Percentiles rank a stretch among this genome's conserved stretches.
These are phyloP conservation scores for Oscheius myriophilus DNA, from an alignment of 2,888 invertebrate species.

Conservation along the genomic window DNA sequence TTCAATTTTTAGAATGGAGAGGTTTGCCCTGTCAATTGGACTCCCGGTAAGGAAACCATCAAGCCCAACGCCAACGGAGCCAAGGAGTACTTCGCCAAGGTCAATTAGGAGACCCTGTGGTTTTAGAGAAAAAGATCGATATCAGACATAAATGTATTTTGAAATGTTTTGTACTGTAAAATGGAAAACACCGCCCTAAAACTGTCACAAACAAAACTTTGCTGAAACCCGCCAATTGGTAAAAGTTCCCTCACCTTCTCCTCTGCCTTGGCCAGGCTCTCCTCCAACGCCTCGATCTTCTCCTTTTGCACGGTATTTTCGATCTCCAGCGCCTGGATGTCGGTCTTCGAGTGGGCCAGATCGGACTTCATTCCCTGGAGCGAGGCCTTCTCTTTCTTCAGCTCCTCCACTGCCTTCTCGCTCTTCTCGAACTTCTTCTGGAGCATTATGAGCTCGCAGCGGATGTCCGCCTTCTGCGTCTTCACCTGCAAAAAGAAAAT, in stretches of 20 bases:
- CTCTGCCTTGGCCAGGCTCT: background rate
- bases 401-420: slow-evolving; percentile 12
- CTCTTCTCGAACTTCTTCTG: slow-evolving; percentile 20
- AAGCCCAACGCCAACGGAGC: slow-evolving; percentile 65
- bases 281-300: slow-evolving; percentile 9
- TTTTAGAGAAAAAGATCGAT: too few species aligned
- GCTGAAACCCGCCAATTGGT: too few species aligned
- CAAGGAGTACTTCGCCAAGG: slow-evolving; percentile 59
- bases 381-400: background rate
- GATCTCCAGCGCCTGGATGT: slow-evolving; percentile 9
- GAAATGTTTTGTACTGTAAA: too few species aligned
- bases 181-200: too few species aligned
- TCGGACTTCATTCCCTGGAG: background rate
- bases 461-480: slow-evolving; percentile 28
- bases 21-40: slow-evolving; percentile 71
- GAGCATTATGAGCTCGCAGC: slow-evolving; percentile 17
- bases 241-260: too few species aligned
- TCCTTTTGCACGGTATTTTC: slow-evolving; percentile 19
- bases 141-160: too few species aligned
- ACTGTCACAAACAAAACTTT: too few species aligned
- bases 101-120: slow-evolving; percentile 17
- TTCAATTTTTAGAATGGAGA: slow-evolving; percentile 44
- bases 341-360: background rate
- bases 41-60: slow-evolving; percentile 69
- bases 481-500: slow-evolving; percentile 17